phyloP scores from a whole-genome alignment of 2,888 invertebrate species.

The Nomada fabriciana region DNA sequence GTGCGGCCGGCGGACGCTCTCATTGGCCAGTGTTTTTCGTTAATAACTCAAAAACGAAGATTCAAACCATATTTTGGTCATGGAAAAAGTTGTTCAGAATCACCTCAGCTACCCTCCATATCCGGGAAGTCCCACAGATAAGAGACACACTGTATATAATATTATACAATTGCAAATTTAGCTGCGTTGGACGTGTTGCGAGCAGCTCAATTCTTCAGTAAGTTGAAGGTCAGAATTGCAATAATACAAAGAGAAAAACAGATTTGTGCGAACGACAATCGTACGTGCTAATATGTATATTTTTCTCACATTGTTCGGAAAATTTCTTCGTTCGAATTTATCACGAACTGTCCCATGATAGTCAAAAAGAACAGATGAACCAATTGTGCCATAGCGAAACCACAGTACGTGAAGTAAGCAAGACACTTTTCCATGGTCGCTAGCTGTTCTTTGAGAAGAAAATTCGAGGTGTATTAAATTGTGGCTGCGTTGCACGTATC shows the following conservation, averaged over 20 bases:
- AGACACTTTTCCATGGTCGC: not conserved
- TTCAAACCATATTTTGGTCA: no score
- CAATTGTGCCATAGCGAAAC: not conserved
- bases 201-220: no score
- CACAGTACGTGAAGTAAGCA: not conserved
- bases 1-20: no score
- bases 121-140: no score
- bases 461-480: not conserved
- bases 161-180: no score
- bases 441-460: not conserved
- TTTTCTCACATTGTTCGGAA: conserved; percentile 8
- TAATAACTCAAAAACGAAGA: no score
- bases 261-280: not conserved
- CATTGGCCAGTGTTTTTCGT: no score
- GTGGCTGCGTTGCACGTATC: no score
- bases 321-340: not conserved
- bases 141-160: no score
- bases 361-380: conserved; percentile 10
- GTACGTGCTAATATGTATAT: not conserved
- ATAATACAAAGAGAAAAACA: not conserved
- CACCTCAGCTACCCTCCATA: no score
- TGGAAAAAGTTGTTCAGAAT: no score
- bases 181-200: no score
- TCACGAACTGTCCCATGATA: conserved; percentile 7
- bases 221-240: not conserved